Evolutionary conservation across 2,888 invertebrate species (phyloP).

Genomic region (Caenorhabditis auriculariae): DNA sequence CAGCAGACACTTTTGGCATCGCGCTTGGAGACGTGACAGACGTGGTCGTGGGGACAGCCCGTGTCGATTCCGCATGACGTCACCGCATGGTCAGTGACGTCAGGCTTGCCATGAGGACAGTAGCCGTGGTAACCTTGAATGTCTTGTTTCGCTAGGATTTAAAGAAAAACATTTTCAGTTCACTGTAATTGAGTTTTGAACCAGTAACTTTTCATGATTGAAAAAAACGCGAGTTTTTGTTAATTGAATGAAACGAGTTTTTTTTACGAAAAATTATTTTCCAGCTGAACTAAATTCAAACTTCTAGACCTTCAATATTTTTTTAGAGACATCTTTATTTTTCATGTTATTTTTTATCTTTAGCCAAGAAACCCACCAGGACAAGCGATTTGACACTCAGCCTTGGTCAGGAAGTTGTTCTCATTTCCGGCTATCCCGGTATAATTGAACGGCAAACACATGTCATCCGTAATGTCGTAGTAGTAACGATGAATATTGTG

Average conservation of each 20-base stretch:
- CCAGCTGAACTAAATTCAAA: no score
- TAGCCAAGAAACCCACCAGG: constrained; percentile 19
- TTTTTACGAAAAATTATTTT: no score
- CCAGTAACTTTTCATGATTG: no score
- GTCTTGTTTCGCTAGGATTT: no score
- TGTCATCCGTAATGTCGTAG: constrained; percentile 46
- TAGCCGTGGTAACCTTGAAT: constrained; percentile 31
- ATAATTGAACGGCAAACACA: constrained; percentile 51
- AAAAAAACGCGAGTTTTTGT: no score
- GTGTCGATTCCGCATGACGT: constrained; percentile 50
- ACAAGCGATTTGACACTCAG: constrained; percentile 45
- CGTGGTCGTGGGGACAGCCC: constrained; percentile 45
- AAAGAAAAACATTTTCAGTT: no score
- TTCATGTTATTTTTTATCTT: background rate
- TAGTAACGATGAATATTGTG: constrained; percentile 41
- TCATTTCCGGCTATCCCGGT: constrained; percentile 56
- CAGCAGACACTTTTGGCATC: constrained; percentile 54
- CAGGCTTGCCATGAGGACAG: constrained; percentile 59
- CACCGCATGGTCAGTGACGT: constrained; percentile 21
- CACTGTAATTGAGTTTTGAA: no score
- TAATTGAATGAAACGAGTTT: no score
- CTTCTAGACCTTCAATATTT: no score
- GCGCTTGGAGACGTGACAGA: constrained; percentile 55
- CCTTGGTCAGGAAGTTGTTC: constrained; percentile 56
- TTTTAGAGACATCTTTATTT: background rate